These are phyloP conservation scores for Numenius arquata DNA, from an alignment of 2,113 vertebrate genomes.

Conservation along the genomic window DNA sequence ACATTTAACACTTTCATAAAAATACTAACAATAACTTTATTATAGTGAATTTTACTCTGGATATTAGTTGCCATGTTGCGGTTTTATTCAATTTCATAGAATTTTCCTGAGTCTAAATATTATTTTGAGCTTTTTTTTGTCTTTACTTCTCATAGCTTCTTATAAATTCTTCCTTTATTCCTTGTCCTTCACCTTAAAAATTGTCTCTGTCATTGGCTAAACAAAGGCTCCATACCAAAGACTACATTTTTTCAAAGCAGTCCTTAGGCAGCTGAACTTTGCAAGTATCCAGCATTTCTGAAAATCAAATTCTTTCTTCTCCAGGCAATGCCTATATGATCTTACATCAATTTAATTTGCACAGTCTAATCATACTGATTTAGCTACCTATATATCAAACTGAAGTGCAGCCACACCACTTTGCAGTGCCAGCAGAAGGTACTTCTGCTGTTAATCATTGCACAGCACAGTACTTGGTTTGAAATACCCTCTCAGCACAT, in stretches of 20 bases:
- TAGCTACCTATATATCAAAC: not conserved
- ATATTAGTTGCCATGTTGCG: not conserved
- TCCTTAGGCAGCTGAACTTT: not conserved
- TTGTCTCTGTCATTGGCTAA: not conserved
- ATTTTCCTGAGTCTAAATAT: not conserved
- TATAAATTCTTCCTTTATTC: not conserved
- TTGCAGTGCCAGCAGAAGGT: slow-evolving; percentile 12
- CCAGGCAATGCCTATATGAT: not conserved
- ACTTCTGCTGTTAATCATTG: not conserved
- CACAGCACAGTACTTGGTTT: not conserved
- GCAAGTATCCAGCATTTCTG: not conserved
- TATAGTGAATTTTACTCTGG: not conserved
- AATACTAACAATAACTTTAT: not conserved
- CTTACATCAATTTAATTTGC: slow-evolving; percentile 28
- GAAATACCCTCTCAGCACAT: not conserved
- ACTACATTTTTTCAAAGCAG: not conserved
- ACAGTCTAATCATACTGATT: slow-evolving; percentile 16
- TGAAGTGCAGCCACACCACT: slow-evolving; percentile 4
- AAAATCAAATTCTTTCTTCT: slow-evolving; percentile 39
- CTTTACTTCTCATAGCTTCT: not conserved
- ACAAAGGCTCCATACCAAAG: not conserved
- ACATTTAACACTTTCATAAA: not conserved
- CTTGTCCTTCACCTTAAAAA: not conserved
- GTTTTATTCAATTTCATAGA: not conserved
- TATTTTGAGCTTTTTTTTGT: not conserved